Evolutionary conservation across 2,113 vertebrate species (phyloP).

Genomic region (Acrocephalus kingi): DNA sequence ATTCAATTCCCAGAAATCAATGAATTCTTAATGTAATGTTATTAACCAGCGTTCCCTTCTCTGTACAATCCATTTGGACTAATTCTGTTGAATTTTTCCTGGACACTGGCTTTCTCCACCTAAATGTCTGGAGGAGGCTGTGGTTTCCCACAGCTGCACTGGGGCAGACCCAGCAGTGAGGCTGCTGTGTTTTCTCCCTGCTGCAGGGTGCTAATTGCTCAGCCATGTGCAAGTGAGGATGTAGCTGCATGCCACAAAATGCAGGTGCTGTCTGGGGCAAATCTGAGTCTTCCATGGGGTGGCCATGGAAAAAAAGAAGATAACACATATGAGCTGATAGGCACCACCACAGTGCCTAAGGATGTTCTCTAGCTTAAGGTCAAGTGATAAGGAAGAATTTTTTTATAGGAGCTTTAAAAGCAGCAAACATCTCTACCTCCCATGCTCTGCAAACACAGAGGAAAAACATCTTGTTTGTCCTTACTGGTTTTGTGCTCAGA

Average conservation of each 20-base stretch:
- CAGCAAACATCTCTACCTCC: background rate
- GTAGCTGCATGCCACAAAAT: background rate
- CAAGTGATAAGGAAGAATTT: background rate
- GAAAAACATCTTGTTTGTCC: background rate
- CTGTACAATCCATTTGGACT: background rate
- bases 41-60: background rate
- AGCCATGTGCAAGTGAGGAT: background rate
- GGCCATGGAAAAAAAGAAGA: background rate
- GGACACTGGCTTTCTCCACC: background rate
- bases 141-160: background rate
- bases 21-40: background rate
- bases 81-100: background rate
- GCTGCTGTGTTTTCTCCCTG: background rate
- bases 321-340: fast-evolving
- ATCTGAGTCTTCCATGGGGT: background rate
- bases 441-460: background rate
- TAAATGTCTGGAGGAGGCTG: background rate
- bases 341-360: background rate
- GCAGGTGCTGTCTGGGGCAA: background rate
- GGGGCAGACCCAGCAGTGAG: background rate
- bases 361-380: background rate
- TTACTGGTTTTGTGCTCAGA: background rate
- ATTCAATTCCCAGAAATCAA: background rate
- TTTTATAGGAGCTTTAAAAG: background rate
- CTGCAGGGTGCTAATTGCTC: background rate